Evolutionary conservation across 2,113 vertebrate genomes (phyloP).

Genomic region (Cairina moschata): DNA sequence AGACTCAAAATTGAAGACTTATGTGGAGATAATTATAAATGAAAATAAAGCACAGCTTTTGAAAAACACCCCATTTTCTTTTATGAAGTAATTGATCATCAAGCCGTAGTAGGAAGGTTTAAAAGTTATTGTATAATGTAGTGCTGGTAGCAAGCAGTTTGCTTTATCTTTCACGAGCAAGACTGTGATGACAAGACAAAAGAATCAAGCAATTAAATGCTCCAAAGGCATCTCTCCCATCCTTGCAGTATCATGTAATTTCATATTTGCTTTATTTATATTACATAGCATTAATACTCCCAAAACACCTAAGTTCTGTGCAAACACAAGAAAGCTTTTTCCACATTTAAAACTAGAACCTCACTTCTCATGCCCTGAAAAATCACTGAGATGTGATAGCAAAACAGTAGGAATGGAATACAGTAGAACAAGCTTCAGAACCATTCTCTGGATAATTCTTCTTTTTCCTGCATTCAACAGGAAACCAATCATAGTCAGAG

Average conservation of each 20-base stretch:
- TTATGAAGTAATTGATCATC: conserved; percentile 55
- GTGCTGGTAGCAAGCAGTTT: not conserved
- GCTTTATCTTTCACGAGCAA: not conserved
- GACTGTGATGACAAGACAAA: not conserved
- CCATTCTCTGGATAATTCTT: not conserved
- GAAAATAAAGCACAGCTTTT: conserved; percentile 74
- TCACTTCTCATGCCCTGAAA: not conserved
- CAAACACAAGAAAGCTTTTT: not conserved
- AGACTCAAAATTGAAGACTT: conserved; percentile 74
- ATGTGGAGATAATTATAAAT: conserved; percentile 76
- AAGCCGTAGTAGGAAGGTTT: not conserved
- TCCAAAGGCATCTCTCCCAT: not conserved
- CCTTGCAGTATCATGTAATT: not conserved
- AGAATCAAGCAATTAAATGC: not conserved
- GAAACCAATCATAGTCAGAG: not conserved
- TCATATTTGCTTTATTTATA: not conserved
- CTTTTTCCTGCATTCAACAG: not conserved
- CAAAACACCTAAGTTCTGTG: not conserved
- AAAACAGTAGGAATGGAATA: fast-evolving
- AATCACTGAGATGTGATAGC: not conserved
- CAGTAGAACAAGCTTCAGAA: not conserved
- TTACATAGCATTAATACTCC: not conserved
- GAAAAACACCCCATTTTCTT: conserved; percentile 63
- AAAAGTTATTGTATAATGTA: conserved; percentile 1
- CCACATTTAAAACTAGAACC: not conserved